Evolutionary conservation across 2,888 invertebrate genomes (phyloP), one percentile per base, ranked within the genome.

Genomic region (Gisinianus flammeolus): DNA sequence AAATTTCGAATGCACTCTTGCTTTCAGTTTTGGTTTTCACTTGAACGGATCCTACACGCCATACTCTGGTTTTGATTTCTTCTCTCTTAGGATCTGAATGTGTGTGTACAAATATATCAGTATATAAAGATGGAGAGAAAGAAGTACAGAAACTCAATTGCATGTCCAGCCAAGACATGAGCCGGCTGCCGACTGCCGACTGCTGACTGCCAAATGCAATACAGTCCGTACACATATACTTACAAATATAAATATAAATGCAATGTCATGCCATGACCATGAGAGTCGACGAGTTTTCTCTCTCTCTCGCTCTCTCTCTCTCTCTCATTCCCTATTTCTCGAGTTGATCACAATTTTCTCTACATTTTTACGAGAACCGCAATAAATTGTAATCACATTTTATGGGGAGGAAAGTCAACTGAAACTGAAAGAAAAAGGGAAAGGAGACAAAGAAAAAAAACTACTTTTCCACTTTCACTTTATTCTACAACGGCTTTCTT

Each of bases 261-360:
- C 12, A 44, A 44, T 19, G n/a, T n/a, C n/a, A n/a, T n/a, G n/a
- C 6, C 44, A 44, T 44, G 44, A 44, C 44, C 44, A 19, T 44
- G 44, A 44, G 44, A 44, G 44, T 44, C 19, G 44, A n/a, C n/a
- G n/a, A n/a, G n/a, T n/a, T n/a, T n/a, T n/a, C n/a, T n/a, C n/a
- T n/a, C n/a, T n/a, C n/a, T n/a, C n/a, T n/a, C n/a, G n/a, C 67
- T 75, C 52, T 52, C 66, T 75, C n/a, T 64, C 33, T 3, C 35
- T 62, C 44, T 62, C 26, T 30, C 31, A 67, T 24, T 30, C 33
- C 33, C 16, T 28, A n/a, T n/a, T 19, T 64, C 19, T 44, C 19
- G 44, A 44, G 44, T 19, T 44, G 44, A 44, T 44, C 44, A 44
- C 44, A 44, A 12, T 44, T 44, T 44, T 44, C 44, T 44, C 16